phyloP scores from a whole-genome alignment of 2,113 vertebrate genomes.

The Falco punctatus region DNA sequence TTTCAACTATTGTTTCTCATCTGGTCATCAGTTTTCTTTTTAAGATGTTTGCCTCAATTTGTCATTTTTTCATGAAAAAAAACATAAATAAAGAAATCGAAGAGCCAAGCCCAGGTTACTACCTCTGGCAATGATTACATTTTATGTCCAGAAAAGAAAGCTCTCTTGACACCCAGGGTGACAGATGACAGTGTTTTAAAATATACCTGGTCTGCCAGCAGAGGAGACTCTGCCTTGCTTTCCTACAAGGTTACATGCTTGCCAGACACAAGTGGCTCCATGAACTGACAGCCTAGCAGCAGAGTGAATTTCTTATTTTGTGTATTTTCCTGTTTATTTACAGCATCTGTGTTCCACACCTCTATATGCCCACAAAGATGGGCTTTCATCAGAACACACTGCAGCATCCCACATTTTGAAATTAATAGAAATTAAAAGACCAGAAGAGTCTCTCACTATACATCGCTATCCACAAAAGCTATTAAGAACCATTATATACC shows the following conservation, averaged over 20 bases:
- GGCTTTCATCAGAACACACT: not conserved
- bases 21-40: not conserved
- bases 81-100: constrained; percentile 20
- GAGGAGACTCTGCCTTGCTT: not conserved
- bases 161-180: rapidly evolving
- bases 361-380: not conserved
- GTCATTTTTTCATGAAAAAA: constrained; percentile 16
- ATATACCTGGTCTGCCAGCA: not conserved
- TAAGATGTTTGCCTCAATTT: not conserved
- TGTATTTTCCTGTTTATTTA: not conserved
- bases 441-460: not conserved
- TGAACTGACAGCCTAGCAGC: not conserved
- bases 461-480: not conserved
- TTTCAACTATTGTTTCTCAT: not conserved
- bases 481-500: not conserved
- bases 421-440: not conserved
- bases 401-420: not conserved
- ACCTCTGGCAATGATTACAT: not conserved
- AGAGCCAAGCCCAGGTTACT: not conserved
- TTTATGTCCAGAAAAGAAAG: not conserved
- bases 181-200: not conserved
- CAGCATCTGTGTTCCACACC: not conserved
- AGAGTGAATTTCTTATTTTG: not conserved
- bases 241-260: not conserved
- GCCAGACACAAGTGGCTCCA: not conserved